These are phyloP conservation scores for Chroicocephalus ridibundus DNA, from an alignment of 2,113 vertebrate species.

Conservation along the genomic window DNA sequence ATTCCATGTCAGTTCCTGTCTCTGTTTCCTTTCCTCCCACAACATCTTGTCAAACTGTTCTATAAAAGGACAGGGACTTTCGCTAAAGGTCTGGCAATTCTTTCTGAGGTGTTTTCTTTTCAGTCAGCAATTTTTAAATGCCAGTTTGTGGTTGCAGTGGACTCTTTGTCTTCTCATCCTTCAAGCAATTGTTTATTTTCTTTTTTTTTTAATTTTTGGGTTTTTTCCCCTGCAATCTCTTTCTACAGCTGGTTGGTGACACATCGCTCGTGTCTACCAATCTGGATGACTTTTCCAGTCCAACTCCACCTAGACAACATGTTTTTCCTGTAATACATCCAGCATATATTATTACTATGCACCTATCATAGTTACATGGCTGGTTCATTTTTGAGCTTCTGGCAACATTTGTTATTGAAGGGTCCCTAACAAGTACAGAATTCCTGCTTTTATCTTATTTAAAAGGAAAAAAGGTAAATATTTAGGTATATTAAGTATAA, in stretches of 20 bases:
- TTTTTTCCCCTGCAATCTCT: not conserved
- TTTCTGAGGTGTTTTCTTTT: not conserved
- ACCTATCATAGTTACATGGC: too few relatives aligned
- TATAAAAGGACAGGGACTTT: not conserved
- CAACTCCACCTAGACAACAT: not conserved
- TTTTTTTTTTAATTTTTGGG: too few relatives aligned
- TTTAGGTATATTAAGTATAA: not conserved
- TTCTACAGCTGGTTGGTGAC: not conserved
- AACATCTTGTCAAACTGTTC: not conserved
- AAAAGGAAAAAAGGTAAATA: not conserved
- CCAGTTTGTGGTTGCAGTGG: not conserved
- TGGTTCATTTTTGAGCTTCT: not conserved
- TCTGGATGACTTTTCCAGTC: not conserved
- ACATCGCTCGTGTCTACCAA: not conserved
- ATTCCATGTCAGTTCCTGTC: not conserved
- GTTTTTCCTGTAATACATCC: not conserved
- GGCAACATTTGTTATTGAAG: not conserved
- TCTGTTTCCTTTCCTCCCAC: not conserved
- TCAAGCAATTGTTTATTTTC: not conserved
- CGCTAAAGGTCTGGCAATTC: not conserved
- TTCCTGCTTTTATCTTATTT: not conserved
- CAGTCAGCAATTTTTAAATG: not conserved
- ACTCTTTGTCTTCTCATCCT: not conserved
- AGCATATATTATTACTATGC: not conserved
- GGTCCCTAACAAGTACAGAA: not conserved